phyloP scores from a whole-genome alignment of 2,113 vertebrate genomes.

The Cyphotilapia sp. region DNA sequence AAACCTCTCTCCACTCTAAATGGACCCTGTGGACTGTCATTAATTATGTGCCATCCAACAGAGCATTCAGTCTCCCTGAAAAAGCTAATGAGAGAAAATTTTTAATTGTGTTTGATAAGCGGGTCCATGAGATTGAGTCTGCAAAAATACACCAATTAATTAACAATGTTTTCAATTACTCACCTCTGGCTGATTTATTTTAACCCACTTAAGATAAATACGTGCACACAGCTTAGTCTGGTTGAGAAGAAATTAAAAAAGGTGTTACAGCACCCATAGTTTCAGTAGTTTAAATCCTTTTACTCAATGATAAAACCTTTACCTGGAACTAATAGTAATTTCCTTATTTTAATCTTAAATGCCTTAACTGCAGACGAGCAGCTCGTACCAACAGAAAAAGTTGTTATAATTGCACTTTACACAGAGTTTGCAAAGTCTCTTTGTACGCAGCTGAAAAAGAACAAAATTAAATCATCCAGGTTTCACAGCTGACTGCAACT shows the following conservation, averaged over 20 bases:
- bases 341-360: background rate
- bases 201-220: conserved; percentile 6
- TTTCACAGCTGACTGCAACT: background rate
- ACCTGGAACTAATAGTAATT: background rate
- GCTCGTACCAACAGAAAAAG: background rate
- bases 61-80: conserved; percentile 15
- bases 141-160: conserved; percentile 42
- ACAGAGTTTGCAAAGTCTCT: background rate
- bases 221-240: background rate
- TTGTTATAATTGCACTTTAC: background rate
- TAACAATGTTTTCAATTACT: conserved; percentile 32
- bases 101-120: conserved; percentile 42
- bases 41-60: conserved; percentile 1
- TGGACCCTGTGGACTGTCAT: conserved; percentile 21
- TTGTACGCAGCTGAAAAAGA: background rate
- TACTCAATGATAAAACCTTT: background rate
- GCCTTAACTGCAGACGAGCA: background rate
- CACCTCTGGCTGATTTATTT: background rate
- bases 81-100: conserved; percentile 39
- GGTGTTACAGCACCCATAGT: background rate
- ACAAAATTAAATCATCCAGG: background rate
- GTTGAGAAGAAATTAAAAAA: background rate
- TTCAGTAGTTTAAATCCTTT: background rate
- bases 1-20: conserved; percentile 2
- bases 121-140: conserved; percentile 24